Base-by-base conservation (phyloP, 2,113 vertebrate species). In the Epinephelus lanceolatus region DNA sequence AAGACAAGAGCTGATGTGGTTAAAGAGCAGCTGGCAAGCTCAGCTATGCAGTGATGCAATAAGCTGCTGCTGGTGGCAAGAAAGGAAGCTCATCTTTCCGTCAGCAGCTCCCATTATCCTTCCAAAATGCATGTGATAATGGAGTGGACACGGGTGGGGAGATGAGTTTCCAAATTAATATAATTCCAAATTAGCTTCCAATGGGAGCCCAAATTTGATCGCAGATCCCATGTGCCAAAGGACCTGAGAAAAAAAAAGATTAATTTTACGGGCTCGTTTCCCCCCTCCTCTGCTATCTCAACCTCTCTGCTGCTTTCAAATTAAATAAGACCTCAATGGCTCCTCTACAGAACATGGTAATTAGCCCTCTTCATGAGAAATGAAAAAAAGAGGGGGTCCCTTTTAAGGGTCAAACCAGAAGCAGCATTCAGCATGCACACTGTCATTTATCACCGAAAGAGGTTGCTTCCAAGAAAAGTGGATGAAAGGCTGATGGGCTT, bases 261-360 rank as follows among this genome's bases (percentile, higher is more conserved):
- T 91, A 87, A 92, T 93, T 90, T 90, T 78, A 51, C 71, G 21
- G 83, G 60, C 76, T 33, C 83, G 86, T 92, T 88, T 88, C 55
- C 83, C 89, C 61, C 92, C 87, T 89, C 92, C 92, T 87, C 71
- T 37, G 5, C 84, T 40, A 68, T 89, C 82, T 77, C 68, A 71
- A 53, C 71, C 84, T 87, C 79, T 88, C 75, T 86, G 75, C 85
- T 75, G 81, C 88, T 70, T 89, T 92, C 63, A 91, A 92, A 94
- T 94, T 84, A 87, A 95, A 95, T 95, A 93, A 95, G 90, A 93
- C 83, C 91, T 92, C 89, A 94, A 84, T 85, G 78, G 91, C 86
- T 91, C 88, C 87, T 94, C 89, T 83, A 87, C 90, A 91, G 89
- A 93, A 83, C 87, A 93, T 93, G 90, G 83, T 94, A 94, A 96